Conservation (phyloP, 2,113 vertebrate genomes). For the Archilochus colubris region DNA sequence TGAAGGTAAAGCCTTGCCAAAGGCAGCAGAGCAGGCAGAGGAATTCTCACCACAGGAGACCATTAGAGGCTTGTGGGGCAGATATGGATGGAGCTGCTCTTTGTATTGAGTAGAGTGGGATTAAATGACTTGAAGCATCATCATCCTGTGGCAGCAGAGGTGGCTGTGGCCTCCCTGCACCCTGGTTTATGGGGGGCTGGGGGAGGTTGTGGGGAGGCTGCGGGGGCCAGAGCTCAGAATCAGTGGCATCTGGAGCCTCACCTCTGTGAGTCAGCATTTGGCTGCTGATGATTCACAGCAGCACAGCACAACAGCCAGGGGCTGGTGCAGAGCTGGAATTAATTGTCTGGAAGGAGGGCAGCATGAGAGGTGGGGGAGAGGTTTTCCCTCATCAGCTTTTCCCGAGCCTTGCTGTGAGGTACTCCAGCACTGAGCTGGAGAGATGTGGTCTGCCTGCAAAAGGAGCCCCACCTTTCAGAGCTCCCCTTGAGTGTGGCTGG, state of each 20-base stretch:
- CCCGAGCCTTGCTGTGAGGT: neutral
- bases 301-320: neutral
- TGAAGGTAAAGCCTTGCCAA: neutral
- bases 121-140: neutral
- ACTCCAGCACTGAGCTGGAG: neutral
- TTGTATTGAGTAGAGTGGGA: neutral
- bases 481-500: neutral
- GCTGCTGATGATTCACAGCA: neutral
- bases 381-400: neutral
- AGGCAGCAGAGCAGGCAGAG: neutral
- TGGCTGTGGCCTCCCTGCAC: neutral
- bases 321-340: neutral
- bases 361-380: neutral
- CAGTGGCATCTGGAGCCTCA: neutral
- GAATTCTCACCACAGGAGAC: neutral
- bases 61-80: accelerated
- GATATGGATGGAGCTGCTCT: neutral
- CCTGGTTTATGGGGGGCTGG: accelerated
- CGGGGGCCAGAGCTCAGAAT: neutral
- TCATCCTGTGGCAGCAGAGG: neutral
- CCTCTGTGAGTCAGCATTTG: conserved; percentile 27
- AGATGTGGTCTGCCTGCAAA: neutral
- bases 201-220: neutral
- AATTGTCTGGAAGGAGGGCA: neutral
- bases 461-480: neutral